Conservation (phyloP, 2,797 vertebrate genomes). For the Lacerta viridis region DNA sequence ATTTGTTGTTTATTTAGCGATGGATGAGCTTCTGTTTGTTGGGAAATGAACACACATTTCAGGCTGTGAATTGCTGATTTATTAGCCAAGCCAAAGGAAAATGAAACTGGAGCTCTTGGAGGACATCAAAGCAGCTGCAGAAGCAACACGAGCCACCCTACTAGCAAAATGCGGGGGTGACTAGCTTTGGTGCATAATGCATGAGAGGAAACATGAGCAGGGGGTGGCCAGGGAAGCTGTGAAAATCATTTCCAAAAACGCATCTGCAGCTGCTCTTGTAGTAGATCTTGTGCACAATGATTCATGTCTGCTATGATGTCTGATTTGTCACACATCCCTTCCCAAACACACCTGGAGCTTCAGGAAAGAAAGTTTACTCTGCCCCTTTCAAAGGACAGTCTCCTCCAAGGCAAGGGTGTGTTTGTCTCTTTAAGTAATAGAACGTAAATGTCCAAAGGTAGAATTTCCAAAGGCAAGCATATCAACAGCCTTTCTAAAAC, state of each 20-base stretch:
- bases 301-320: constrained; percentile 53
- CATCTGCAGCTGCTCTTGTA: constrained; percentile 29
- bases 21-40: constrained; percentile 15
- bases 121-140: constrained; percentile 42
- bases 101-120: constrained; percentile 23
- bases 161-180: constrained; percentile 3
- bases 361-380: constrained; percentile 12
- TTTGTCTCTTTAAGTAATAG: background rate
- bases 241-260: constrained; percentile 50
- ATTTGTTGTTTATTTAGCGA: constrained; percentile 22
- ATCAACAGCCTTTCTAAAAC: background rate
- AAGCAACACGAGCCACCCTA: constrained; percentile 28
- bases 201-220: constrained; percentile 33
- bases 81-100: constrained; percentile 28
- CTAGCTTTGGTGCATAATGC: constrained; percentile 45
- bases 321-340: constrained; percentile 39
- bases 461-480: constrained; percentile 15
- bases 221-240: constrained; percentile 28
- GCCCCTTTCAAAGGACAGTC: background rate
- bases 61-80: constrained; percentile 6
- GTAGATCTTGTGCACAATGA: constrained; percentile 37
- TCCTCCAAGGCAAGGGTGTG: constrained; percentile 11
- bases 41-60: constrained; percentile 20
- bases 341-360: background rate
- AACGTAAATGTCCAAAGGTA: constrained; percentile 1